Evolutionary conservation across 2,797 vertebrate genomes (phyloP), one percentile per base, ranked within the genome.

Genomic region (Lindbergichthys nudifrons): DNA sequence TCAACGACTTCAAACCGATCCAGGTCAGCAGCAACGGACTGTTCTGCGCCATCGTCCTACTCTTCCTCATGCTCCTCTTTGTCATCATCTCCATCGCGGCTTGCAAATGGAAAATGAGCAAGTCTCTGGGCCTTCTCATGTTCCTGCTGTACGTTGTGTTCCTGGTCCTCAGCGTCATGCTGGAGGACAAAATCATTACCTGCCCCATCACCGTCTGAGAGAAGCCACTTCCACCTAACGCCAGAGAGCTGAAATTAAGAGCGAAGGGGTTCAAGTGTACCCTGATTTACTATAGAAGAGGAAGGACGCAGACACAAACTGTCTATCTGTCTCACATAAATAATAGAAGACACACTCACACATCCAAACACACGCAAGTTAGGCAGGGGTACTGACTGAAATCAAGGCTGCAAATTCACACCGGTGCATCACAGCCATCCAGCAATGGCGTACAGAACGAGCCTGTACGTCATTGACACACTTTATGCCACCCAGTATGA

Each of bases 51-150:
- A 99, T 99, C 13, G 97, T 99, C 62, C 97, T 99, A 45, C 98
- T 99, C 85, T 99, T 99, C 95, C 95, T 99, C 90, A 99, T 99
- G 98, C 95, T 99, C 42, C 95, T 99, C 68, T 99, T 99, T 12
- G 98, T 99, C 92, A 98, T 97, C 88, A 86, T 97, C 39, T 98
- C 98, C 89, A 99, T 99, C 9, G 98, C 96, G 1, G 87, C 90
- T 75, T 98, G 97, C 95, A 98, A 96, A 57, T 99, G 98, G 98
- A 96, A 2, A 73, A 99, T 99, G 98, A 99, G 98, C 95, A 99
- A 99, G 92, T 10, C 96, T 26, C 93, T 99, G 71, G 98, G 98
- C 58, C 88, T 95, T 19, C 69, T 94, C 84, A 99, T 99, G 98
- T 99, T 99, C 60, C 52, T 96, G 78, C 96, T 99, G 64, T 99